phyloP scores from a whole-genome alignment of 2,113 vertebrate genomes.

The Crypturellus undulatus region DNA sequence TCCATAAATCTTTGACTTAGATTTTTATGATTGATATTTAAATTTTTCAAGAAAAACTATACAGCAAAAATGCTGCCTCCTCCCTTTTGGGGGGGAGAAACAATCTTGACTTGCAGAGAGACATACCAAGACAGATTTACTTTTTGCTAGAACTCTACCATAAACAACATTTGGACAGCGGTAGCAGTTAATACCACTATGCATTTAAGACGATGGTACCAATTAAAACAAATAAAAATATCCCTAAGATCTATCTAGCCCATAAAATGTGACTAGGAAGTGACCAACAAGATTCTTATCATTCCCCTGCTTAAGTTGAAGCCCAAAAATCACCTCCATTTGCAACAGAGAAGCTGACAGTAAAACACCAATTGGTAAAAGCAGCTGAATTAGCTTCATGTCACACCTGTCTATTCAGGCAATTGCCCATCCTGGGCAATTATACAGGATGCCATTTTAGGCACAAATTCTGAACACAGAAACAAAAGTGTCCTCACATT shows the following conservation, averaged over 20 bases:
- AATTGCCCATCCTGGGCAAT: neutral
- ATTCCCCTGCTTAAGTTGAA: neutral
- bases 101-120: slow-evolving; percentile 59
- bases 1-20: slow-evolving; percentile 53
- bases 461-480: neutral
- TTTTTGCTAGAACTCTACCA: slow-evolving; percentile 32
- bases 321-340: neutral
- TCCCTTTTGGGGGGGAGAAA: slow-evolving; percentile 15
- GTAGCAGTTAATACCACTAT: neutral
- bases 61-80: slow-evolving; percentile 19
- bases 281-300: neutral
- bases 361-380: neutral
- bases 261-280: neutral
- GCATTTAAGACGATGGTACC: neutral
- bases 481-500: neutral
- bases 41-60: slow-evolving; percentile 50
- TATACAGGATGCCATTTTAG: neutral
- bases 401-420: neutral
- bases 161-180: slow-evolving; percentile 31
- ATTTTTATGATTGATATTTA: slow-evolving; percentile 49
- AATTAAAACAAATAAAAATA: neutral
- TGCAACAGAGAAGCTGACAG: neutral
- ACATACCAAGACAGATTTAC: slow-evolving; percentile 47
- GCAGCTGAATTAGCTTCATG: neutral
- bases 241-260: neutral